A percentile compares a stretch with the other conserved stretches of the same genome.
Evolutionary conservation across 2,888 invertebrate genomes (phyloP).

Genomic region (Parnassius mnemosyne): DNA sequence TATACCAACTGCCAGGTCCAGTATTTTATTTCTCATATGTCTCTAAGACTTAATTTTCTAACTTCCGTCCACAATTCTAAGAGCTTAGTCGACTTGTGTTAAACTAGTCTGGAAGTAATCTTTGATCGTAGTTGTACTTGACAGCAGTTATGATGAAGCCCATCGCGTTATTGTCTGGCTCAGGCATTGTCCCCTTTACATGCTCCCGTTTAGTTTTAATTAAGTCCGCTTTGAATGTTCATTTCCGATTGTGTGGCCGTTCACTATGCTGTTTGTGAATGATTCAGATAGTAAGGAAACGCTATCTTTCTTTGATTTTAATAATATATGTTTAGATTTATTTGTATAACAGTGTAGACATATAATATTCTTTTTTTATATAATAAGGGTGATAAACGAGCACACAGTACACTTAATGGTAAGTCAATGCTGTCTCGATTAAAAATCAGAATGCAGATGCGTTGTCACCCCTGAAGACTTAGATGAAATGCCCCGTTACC

Average conservation of each 20-base stretch:
- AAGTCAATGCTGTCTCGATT: too few species aligned
- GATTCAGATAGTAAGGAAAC: not conserved
- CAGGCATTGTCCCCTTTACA: slow-evolving; percentile 53
- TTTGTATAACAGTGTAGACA: too few species aligned
- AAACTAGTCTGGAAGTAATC: slow-evolving; percentile 51
- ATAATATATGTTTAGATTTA: too few species aligned
- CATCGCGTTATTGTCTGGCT: slow-evolving; percentile 59
- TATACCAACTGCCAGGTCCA: too few species aligned
- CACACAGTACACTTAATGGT: too few species aligned
- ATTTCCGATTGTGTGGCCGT: slow-evolving; percentile 52
- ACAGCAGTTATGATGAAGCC: slow-evolving; percentile 57
- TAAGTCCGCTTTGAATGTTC: slow-evolving; percentile 63
- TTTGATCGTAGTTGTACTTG: slow-evolving; percentile 55
- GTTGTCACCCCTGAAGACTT: too few species aligned
- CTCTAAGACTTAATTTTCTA: slow-evolving; percentile 8
- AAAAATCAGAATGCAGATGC: too few species aligned
- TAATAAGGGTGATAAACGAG: too few species aligned
- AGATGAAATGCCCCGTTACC: too few species aligned
- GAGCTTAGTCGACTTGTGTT: slow-evolving; percentile 34
- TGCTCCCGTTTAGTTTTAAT: slow-evolving; percentile 66
- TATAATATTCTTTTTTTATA: too few species aligned
- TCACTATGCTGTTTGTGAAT: slow-evolving; percentile 27
- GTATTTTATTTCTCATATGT: too few species aligned
- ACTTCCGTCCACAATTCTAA: slow-evolving; percentile 9
- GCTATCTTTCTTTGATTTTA: not conserved